A percentile compares a stretch with the other conserved stretches of the same genome.
These are phyloP conservation scores for Tinamus major DNA, from an alignment of 2,797 vertebrate species.

Conservation along the genomic window DNA sequence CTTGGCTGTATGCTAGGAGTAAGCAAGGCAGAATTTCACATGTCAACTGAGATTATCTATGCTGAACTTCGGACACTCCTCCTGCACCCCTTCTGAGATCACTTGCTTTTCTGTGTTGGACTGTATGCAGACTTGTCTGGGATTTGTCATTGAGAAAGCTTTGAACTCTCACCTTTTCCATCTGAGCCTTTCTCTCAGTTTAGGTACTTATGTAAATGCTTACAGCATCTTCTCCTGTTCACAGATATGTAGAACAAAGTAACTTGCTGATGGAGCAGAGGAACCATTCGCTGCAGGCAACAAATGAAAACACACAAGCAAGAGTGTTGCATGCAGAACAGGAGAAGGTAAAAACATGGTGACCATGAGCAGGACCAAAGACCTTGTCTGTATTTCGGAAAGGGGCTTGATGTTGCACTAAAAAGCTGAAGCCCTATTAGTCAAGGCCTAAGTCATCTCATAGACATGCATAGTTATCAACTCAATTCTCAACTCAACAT, in stretches of 20 bases:
- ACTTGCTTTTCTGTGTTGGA: not conserved
- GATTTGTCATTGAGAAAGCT: not conserved
- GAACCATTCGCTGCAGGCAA: conserved; percentile 89
- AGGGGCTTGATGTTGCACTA: not conserved
- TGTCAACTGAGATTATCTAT: not conserved
- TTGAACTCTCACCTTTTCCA: not conserved
- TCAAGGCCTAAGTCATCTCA: not conserved
- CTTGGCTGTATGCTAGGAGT: not conserved
- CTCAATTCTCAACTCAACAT: not conserved
- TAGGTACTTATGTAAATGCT: rapidly evolving
- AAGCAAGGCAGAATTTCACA: not conserved
- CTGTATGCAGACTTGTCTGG: not conserved
- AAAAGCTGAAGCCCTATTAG: not conserved
- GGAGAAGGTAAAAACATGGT: conserved; percentile 88
- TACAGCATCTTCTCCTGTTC: not conserved
- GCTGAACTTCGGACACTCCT: not conserved
- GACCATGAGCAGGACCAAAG: not conserved
- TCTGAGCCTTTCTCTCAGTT: not conserved
- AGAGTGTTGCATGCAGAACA: conserved; percentile 92
- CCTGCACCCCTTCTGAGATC: not conserved
- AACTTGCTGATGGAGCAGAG: conserved; percentile 93
- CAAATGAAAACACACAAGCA: conserved; percentile 90
- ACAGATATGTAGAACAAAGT: conserved; percentile 93
- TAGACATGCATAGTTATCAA: not conserved
- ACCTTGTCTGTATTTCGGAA: not conserved